phyloP scores from a whole-genome alignment of 1,140 invertebrate species.

The Copidosoma floridanum region DNA sequence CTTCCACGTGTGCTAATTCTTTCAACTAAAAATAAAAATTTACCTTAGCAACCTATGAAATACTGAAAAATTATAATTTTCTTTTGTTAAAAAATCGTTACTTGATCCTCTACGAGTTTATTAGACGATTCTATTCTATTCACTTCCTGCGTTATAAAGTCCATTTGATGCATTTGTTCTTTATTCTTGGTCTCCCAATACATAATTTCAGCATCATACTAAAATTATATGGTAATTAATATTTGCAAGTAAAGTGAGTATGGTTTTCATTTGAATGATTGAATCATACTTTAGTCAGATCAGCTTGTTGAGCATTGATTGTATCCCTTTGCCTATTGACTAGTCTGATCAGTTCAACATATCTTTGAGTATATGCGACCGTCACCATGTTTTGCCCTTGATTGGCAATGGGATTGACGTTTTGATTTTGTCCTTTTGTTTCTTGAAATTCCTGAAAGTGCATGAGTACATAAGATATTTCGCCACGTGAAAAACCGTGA shows the following conservation, averaged over 20 bases:
- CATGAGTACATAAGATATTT: neutral
- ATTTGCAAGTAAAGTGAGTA: no score
- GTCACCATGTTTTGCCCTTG: conserved; percentile 53
- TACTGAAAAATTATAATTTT: neutral
- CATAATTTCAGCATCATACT: conserved; percentile 86
- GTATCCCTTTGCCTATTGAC: conserved; percentile 89
- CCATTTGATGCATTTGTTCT: conserved; percentile 81
- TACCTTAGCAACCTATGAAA: neutral
- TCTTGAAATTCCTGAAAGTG: conserved; percentile 53
- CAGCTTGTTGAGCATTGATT: conserved; percentile 81
- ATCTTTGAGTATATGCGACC: conserved; percentile 58
- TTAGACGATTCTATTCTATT: conserved; percentile 72
- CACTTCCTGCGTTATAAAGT: conserved; percentile 79
- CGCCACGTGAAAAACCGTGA: no score
- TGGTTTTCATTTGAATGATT: no score
- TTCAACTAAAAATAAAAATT: conserved; percentile 60
- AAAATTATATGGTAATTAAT: conserved; percentile 39
- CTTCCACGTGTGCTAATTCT: conserved; percentile 76
- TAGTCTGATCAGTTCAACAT: conserved; percentile 74
- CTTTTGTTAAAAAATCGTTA: conserved; percentile 36
- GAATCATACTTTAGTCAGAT: conserved; percentile 81
- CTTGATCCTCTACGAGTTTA: conserved; percentile 75
- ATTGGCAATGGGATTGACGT: conserved; percentile 43
- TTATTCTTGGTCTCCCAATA: conserved; percentile 85
- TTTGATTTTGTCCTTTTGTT: conserved; percentile 44